Conservation (phyloP, 2,888 invertebrate species). For the Digitonthophagus gazella region DNA sequence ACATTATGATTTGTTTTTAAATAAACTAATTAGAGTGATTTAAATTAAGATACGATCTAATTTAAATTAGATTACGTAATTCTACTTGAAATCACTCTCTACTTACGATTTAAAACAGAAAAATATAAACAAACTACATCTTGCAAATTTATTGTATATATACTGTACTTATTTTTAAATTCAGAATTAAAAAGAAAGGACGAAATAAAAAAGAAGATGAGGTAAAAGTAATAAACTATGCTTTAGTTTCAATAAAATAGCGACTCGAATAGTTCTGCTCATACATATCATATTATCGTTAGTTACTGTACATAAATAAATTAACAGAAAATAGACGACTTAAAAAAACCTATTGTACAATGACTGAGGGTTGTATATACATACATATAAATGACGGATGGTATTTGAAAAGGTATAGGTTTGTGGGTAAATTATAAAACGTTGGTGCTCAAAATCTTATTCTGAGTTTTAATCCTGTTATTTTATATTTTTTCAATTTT, state of each 20-base stretch:
- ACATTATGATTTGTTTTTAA: conserved; percentile 1
- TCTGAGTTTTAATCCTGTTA: conserved; percentile 22
- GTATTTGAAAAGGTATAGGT: not conserved
- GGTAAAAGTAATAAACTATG: not conserved
- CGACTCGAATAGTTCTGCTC: conserved; percentile 41
- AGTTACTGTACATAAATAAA: conserved; percentile 26
- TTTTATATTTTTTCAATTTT: no score
- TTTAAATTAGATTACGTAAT: no score
- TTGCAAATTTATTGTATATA: not conserved
- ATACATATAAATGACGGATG: not conserved
- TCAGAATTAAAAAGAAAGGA: not conserved
- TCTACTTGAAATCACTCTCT: no score
- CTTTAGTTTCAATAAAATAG: not conserved
- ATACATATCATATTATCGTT: conserved; percentile 48
- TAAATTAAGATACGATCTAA: not conserved
- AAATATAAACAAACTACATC: not conserved
- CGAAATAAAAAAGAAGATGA: not conserved
- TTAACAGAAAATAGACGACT: conserved; percentile 19
- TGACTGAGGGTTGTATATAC: conserved; percentile 31
- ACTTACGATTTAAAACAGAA: not conserved
- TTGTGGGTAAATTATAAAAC: conserved; percentile 26
- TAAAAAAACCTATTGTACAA: conserved; percentile 40
- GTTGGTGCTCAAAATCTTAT: conserved; percentile 46
- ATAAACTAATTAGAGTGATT: not conserved
- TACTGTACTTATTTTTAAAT: not conserved